Evolutionary conservation across 1,140 invertebrate species (phyloP).

Genomic region (Lordiphosa stackelbergi): DNA sequence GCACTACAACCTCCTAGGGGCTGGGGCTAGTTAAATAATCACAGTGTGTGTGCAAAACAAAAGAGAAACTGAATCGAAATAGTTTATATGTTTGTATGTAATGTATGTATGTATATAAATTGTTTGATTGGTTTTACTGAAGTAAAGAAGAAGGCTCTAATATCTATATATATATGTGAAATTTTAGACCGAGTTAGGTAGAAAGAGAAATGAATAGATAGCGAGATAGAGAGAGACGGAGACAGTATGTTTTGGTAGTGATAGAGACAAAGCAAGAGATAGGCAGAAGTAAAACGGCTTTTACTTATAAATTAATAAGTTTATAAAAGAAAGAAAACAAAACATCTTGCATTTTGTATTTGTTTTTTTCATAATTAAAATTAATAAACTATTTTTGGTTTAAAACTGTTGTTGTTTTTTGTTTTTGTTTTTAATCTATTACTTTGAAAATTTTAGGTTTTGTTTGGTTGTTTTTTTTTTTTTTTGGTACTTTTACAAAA

Average conservation of each 20-base stretch:
- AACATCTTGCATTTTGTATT: conserved; percentile 13
- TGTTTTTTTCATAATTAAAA: conserved; percentile 10
- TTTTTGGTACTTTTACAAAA: conserved; percentile 11
- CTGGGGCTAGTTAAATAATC: no score
- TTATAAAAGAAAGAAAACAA: conserved; percentile 33
- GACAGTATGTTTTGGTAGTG: conserved; percentile 8
- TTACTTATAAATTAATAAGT: conserved; percentile 11
- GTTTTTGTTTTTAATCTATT: neutral
- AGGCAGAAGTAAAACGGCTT: conserved; percentile 40
- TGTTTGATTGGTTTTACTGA: no score
- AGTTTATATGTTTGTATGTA: no score
- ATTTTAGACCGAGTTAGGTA: neutral
- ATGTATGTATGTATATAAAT: no score
- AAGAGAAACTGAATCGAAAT: no score
- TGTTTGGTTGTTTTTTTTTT: conserved; percentile 36
- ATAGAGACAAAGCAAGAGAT: conserved; percentile 31
- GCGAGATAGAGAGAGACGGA: conserved; percentile 6
- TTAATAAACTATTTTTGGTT: conserved; percentile 2
- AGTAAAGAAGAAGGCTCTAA: no score
- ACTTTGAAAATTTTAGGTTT: conserved; percentile 26
- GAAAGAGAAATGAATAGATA: conserved; percentile 13
- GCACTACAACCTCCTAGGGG: no score
- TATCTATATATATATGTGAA: no score
- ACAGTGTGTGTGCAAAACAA: no score
- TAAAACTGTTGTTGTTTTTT: neutral